phyloP scores from a whole-genome alignment of 2,113 vertebrate genomes.

The Ceyx melanurus region DNA sequence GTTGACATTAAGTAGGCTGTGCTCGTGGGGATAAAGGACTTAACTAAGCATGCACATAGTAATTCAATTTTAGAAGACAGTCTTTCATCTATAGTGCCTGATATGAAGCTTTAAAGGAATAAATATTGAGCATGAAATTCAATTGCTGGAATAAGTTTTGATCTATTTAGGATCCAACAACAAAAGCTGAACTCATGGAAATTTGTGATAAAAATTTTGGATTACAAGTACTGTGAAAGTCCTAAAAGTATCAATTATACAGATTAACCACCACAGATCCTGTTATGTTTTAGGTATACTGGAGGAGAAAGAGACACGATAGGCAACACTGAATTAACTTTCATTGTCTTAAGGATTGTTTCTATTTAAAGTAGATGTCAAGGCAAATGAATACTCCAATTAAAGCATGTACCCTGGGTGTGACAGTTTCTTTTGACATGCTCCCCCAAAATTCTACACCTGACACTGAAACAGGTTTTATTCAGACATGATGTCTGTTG shows the following conservation, averaged over 20 bases:
- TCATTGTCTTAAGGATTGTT: background rate
- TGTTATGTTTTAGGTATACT: background rate
- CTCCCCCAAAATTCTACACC: background rate
- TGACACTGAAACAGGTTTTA: background rate
- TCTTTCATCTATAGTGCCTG: background rate
- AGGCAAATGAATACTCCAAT: background rate
- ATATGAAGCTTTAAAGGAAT: background rate
- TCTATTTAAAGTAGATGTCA: background rate
- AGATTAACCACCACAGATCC: background rate
- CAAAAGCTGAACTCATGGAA: background rate
- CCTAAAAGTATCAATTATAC: background rate
- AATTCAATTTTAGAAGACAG: background rate
- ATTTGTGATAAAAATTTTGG: background rate
- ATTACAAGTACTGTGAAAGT: background rate
- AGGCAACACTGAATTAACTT: background rate
- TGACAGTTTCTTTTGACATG: background rate
- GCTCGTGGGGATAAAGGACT: background rate
- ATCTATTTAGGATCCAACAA: background rate
- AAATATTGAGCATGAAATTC: background rate
- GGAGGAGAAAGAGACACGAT: background rate
- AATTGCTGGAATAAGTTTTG: background rate
- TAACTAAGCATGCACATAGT: background rate
- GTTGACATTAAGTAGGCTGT: background rate
- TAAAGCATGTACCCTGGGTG: background rate
- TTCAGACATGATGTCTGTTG: background rate